phyloP scores from a whole-genome alignment of 2,888 invertebrate species.

The Cheilosia scutellata region DNA sequence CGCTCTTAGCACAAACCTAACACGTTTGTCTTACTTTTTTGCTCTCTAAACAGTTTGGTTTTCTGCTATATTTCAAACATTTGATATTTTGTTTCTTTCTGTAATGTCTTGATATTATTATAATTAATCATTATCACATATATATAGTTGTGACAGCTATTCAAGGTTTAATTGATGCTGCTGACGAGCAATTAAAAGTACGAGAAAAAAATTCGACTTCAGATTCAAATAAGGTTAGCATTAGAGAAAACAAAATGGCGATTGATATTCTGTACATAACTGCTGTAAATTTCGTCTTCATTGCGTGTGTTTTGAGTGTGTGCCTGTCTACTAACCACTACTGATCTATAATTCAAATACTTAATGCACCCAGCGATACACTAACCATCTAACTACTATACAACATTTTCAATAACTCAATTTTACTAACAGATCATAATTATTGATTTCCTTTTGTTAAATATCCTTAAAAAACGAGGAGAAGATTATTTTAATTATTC shows the following conservation, averaged over 20 bases:
- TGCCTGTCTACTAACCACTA: conserved; percentile 43
- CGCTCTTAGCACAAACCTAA: conserved; percentile 53
- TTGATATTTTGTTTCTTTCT: conserved; percentile 41
- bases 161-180: conserved; percentile 85
- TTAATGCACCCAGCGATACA: conserved; percentile 47
- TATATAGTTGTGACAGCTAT: conserved; percentile 84
- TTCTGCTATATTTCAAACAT: conserved; percentile 43
- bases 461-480: background rate
- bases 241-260: conserved; percentile 38
- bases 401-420: conserved; percentile 30
- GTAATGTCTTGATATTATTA: conserved; percentile 39
- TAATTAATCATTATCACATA: conserved; percentile 64
- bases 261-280: conserved; percentile 53
- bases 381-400: conserved; percentile 34
- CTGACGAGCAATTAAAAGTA: conserved; percentile 84
- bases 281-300: conserved; percentile 48
- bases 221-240: conserved; percentile 83
- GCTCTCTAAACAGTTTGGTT: conserved; percentile 65
- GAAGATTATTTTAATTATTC: background rate
- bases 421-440: conserved; percentile 38
- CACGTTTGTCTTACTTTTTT: conserved; percentile 53
- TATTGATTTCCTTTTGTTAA: conserved; percentile 20
- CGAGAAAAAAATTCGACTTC: conserved; percentile 83
- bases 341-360: conserved; percentile 17
- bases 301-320: conserved; percentile 36